Evolutionary conservation across 2,113 vertebrate genomes (phyloP), one percentile per base, ranked within the genome.

Genomic region (Anhinga rufa): DNA sequence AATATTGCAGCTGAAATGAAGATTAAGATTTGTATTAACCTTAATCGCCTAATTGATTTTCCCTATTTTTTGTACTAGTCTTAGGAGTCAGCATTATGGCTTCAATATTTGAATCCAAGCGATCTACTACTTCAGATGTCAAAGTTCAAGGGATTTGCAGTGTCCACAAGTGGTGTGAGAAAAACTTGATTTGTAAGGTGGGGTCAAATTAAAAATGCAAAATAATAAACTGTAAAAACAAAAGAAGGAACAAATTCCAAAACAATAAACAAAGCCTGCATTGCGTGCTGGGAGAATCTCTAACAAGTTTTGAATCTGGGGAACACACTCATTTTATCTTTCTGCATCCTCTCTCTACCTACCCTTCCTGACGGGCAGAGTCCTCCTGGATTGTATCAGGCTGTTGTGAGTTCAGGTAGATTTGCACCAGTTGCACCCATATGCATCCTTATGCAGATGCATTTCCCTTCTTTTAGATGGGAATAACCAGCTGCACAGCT

Each of bases 221-320:
- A 60, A 58, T 34, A 48, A 62, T 5, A 14, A 91, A 52, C 6
- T 52, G 16, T 4, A 28, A 62, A 78, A 90, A 14, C 2, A 34
- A 79, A 85, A 82, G 10, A 68, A 87, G 8, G 5, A 85, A 44
- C 3, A 36, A 42, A 72, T 82, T 76, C 18, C 16, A 52, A 77
- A 92, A 20, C 52, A 22, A 58, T 28, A 58, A 83, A 28, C 13
- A 74, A 78, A 78, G 16, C 3, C 24, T 52, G 20, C n/a, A 61
- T 29, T 52, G 10, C 0, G 1, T 42, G 21, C 17, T 72, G 74
- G 21, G 19, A 86, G 32, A 57, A 9, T n/a, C 1, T 0, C 12
- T 51, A 71, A 28, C 5, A 52, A 20, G 18, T 60, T 79, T n/a
- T 48, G 52, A 76, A 22, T 62, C 36, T 57, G 31, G 32, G 38